phyloP scores from a whole-genome alignment of 2,113 vertebrate species.

The Siniperca knerii region DNA sequence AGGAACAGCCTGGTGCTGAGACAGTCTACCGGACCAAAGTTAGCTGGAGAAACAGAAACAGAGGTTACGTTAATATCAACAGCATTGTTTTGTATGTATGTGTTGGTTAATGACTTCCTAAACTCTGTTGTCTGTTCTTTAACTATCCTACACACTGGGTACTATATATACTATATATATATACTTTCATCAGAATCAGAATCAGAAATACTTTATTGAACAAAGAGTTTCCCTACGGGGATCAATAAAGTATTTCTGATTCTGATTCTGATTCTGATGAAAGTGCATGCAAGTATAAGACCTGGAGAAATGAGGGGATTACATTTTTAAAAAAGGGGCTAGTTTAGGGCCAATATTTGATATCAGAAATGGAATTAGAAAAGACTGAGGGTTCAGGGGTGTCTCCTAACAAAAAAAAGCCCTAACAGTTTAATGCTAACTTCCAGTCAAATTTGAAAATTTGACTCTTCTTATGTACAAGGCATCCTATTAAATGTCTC shows the following conservation, averaged over 20 bases:
- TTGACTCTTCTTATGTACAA: background rate
- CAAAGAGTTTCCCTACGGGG: too few relatives aligned
- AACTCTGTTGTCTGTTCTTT: background rate
- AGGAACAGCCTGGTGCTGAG: conserved; percentile 93
- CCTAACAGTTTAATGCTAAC: background rate
- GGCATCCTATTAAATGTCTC: background rate
- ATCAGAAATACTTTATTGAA: too few relatives aligned
- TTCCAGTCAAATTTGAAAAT: background rate
- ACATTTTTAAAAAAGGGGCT: background rate
- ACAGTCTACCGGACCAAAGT: conserved; percentile 91
- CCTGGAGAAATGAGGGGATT: background rate
- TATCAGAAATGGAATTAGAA: background rate
- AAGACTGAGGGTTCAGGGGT: background rate
- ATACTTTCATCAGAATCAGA: too few relatives aligned
- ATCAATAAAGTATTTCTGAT: too few relatives aligned
- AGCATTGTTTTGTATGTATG: background rate
- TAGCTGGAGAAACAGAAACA: conserved; percentile 59
- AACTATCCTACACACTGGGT: background rate
- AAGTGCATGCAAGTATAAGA: background rate
- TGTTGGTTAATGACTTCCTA: background rate
- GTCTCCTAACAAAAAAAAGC: background rate
- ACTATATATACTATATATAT: too few relatives aligned
- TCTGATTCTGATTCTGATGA: too few relatives aligned
- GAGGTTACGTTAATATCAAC: background rate
- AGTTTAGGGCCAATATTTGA: background rate